These are phyloP conservation scores for Sebastes taczanowskii DNA, from an alignment of 2,797 vertebrate species.

Conservation along the genomic window DNA sequence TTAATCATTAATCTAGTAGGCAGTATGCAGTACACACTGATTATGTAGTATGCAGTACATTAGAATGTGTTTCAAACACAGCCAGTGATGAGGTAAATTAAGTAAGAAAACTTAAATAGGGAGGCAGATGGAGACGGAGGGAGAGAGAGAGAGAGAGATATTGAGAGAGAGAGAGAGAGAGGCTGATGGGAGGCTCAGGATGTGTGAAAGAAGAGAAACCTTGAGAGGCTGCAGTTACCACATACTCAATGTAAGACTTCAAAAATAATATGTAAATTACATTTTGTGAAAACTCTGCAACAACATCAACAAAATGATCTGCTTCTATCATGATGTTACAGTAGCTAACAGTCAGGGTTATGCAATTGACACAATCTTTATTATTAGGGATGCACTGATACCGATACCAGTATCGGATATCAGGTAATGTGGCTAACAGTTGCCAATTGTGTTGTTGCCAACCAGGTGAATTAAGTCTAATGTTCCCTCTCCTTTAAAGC, in stretches of 20 bases:
- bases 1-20: not conserved
- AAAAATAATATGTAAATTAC: no score
- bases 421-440: no score
- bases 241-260: not conserved
- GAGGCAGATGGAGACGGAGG: conserved; percentile 7
- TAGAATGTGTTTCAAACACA: not conserved
- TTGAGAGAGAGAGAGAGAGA: not conserved
- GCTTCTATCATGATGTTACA: not conserved
- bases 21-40: not conserved
- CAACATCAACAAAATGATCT: not conserved
- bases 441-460: no score
- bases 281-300: not conserved
- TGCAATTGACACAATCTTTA: not conserved
- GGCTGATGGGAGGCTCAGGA: not conserved
- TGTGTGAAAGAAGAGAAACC: conserved; percentile 27
- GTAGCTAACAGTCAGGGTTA: not conserved
- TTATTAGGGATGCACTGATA: no score
- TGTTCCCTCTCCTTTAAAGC: no score
- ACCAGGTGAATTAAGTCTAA: no score
- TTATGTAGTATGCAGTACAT: not conserved
- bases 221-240: not conserved
- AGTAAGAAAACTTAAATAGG: conserved; percentile 9
- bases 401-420: no score
- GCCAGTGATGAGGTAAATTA: not conserved
- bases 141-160: not conserved